A percentile compares a stretch with the other conserved stretches of the same genome.
Evolutionary conservation across 2,113 vertebrate genomes (phyloP).

Genomic region (Apistogramma diplotaenia): DNA sequence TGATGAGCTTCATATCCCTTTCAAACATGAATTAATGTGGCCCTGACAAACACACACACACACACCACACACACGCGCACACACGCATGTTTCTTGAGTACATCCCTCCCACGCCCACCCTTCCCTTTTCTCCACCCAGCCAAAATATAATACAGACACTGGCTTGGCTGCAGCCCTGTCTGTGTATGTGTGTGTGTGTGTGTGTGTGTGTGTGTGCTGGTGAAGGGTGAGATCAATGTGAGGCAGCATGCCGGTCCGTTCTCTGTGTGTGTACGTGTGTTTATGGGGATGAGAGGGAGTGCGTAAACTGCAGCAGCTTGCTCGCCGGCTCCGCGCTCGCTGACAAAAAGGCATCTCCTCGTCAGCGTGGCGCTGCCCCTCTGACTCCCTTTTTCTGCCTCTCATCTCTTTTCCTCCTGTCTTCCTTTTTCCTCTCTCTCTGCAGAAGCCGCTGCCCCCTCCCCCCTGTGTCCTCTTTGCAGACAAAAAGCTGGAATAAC

Average conservation of each 20-base stretch:
- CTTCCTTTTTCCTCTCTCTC: slow-evolving; percentile 1
- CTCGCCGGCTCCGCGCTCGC: neutral
- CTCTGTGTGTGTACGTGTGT: neutral
- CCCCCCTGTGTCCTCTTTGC: neutral
- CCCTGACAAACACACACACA: neutral
- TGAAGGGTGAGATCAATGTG: neutral
- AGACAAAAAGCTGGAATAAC: slow-evolving; percentile 35
- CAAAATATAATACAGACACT: slow-evolving; percentile 17
- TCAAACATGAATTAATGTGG: slow-evolving; percentile 52
- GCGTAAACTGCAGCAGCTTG: slow-evolving; percentile 10
- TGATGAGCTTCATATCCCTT: slow-evolving; percentile 33
- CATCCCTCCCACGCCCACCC: slow-evolving; percentile 4
- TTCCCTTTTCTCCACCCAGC: neutral
- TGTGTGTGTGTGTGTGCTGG: neutral
- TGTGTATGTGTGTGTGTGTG: neutral
- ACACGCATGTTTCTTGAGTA: slow-evolving; percentile 4
- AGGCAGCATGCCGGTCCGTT: slow-evolving; percentile 4
- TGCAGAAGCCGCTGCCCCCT: slow-evolving; percentile 35
- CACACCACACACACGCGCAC: neutral
- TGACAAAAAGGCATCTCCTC: slow-evolving; percentile 17
- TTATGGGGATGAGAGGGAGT: neutral
- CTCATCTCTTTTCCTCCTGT: neutral
- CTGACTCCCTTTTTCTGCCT: slow-evolving; percentile 9
- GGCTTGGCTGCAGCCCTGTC: slow-evolving; percentile 16
- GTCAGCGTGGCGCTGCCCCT: slow-evolving; percentile 1